Evolutionary conservation across 2,797 vertebrate genomes (phyloP).

Genomic region (Ctenopoma multispine): DNA sequence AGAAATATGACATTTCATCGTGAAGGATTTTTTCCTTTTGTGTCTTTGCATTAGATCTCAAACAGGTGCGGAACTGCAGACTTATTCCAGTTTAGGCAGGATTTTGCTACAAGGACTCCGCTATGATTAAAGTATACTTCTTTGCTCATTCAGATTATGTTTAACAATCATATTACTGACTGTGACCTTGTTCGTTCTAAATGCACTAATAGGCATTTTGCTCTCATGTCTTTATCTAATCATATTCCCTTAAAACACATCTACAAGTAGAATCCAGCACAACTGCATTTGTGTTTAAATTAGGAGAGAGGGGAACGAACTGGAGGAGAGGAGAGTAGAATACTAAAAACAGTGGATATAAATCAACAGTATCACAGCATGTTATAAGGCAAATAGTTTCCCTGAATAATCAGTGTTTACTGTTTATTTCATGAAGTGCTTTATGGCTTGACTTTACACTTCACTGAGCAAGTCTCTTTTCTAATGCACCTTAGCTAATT

Average conservation of each 20-base stretch:
- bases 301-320: not conserved
- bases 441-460: constrained; percentile 46
- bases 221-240: constrained; percentile 22
- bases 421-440: constrained; percentile 53
- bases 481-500: constrained; percentile 41
- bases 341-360: constrained; percentile 23
- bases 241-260: not conserved
- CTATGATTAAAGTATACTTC: not conserved
- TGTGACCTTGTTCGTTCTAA: constrained; percentile 2
- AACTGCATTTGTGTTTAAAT: constrained; percentile 8
- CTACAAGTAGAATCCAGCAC: constrained; percentile 5
- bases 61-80: not conserved
- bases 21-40: not conserved
- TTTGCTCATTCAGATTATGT: not conserved
- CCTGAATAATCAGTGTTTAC: constrained; percentile 50
- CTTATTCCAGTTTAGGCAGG: not conserved
- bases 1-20: not conserved
- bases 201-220: constrained; percentile 20
- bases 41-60: not conserved
- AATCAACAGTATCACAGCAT: constrained; percentile 32
- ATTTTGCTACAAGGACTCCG: not conserved
- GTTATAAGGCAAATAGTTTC: constrained; percentile 34
- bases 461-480: constrained; percentile 33
- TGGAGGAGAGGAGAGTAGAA: constrained; percentile 1
- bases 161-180: not conserved